These are phyloP conservation scores for Spisula solida DNA, from an alignment of 2,888 invertebrate genomes.

Conservation along the genomic window DNA sequence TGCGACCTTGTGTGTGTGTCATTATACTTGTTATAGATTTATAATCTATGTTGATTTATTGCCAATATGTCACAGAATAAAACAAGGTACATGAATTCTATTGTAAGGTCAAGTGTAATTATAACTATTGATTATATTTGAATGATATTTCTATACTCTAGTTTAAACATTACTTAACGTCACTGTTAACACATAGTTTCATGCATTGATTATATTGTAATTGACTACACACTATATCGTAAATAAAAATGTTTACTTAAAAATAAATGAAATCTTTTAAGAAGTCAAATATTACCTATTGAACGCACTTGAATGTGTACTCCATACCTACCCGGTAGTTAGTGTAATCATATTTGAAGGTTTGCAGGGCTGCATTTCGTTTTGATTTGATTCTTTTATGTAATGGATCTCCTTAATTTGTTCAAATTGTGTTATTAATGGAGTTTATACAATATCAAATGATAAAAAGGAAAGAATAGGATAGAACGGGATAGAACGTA, in stretches of 20 bases:
- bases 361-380: neutral
- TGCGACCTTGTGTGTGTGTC: too few species aligned
- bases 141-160: conserved; percentile 14
- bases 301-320: neutral
- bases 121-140: neutral
- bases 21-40: too few species aligned
- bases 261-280: neutral
- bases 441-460: too few species aligned
- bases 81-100: too few species aligned
- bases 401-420: neutral
- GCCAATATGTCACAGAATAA: neutral
- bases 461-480: too few species aligned
- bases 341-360: neutral
- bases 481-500: too few species aligned
- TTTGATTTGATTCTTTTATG: neutral
- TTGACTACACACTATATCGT: neutral
- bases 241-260: conserved; percentile 10
- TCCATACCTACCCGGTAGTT: neutral
- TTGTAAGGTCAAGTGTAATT: neutral
- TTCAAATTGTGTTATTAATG: neutral
- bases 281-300: neutral
- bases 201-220: neutral
- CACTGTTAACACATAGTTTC: neutral
- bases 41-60: too few species aligned
- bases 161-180: neutral